Evolutionary conservation across 53 echinoderm and acorn worm genomes (phyloP).

Genomic region (Actinopyga echinites): DNA sequence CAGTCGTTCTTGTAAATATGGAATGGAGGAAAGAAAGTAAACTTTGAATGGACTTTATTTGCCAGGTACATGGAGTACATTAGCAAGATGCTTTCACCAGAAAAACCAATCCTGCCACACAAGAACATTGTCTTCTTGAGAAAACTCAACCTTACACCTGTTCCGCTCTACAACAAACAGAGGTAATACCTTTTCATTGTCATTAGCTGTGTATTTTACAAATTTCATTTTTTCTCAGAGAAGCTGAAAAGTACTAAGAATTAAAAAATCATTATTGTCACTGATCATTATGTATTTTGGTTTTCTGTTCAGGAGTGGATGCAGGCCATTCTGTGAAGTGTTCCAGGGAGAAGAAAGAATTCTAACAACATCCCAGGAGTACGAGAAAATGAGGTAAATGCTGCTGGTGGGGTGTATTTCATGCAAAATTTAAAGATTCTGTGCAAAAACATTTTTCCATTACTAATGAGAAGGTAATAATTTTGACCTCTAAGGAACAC

Average conservation of each 20-base stretch:
- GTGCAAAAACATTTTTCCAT: too few relatives aligned
- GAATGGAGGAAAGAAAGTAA: background rate
- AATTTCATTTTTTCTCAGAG: too few relatives aligned
- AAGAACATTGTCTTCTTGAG: conserved; percentile 68
- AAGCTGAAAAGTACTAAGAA: too few relatives aligned
- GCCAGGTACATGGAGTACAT: conserved; percentile 97
- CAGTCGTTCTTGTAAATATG: background rate
- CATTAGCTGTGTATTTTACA: too few relatives aligned
- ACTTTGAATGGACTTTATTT: background rate
- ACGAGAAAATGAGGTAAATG: conserved; percentile 91
- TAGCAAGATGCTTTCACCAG: conserved; percentile 78
- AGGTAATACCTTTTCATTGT: conserved; percentile 44
- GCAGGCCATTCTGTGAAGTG: conserved; percentile 94
- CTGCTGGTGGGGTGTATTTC: background rate
- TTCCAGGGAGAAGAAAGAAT: conserved; percentile 90
- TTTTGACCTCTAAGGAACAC: too few relatives aligned
- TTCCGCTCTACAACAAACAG: conserved; percentile 92
- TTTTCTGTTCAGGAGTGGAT: conserved; percentile 68
- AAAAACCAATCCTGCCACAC: conserved; percentile 81
- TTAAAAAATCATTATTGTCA: too few relatives aligned
- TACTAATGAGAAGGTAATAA: too few relatives aligned
- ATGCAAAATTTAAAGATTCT: background rate
- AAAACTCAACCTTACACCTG: conserved; percentile 72
- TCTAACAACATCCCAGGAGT: conserved; percentile 92
- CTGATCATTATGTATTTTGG: too few relatives aligned